These are phyloP conservation scores for Gallinago stenura DNA, from an alignment of 2,797 vertebrate species.

Conservation along the genomic window DNA sequence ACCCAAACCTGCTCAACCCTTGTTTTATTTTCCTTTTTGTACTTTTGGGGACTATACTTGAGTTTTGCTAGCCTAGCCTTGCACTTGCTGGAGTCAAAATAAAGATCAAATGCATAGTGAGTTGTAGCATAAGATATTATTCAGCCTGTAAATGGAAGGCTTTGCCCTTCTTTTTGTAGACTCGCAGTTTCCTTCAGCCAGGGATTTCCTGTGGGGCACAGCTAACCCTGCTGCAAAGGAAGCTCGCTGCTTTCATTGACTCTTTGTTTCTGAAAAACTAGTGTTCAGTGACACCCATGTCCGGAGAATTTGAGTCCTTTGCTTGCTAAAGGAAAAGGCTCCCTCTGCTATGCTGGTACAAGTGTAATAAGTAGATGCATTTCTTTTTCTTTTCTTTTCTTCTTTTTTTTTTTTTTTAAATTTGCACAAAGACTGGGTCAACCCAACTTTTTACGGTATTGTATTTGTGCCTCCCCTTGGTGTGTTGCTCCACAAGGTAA, in stretches of 20 bases:
- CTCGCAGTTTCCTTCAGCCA: slow-evolving; percentile 44
- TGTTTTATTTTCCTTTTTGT: background rate
- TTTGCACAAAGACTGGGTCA: background rate
- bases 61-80: background rate
- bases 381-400: background rate
- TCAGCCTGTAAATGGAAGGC: slow-evolving; percentile 34
- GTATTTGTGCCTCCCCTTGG: background rate
- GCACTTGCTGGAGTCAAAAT: background rate
- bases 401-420: background rate
- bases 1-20: background rate
- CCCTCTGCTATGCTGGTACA: background rate
- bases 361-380: background rate
- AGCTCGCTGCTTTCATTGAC: slow-evolving; percentile 59
- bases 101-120: background rate
- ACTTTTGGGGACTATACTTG: background rate
- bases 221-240: slow-evolving; percentile 63
- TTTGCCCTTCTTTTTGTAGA: slow-evolving; percentile 62
- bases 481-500: background rate
- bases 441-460: background rate
- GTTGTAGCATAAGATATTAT: background rate
- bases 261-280: slow-evolving; percentile 56
- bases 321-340: background rate
- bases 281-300: slow-evolving; percentile 3
- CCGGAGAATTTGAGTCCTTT: background rate
- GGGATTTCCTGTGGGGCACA: slow-evolving; percentile 70